Evolutionary conservation across 2,888 invertebrate species (phyloP).

Genomic region (Sussaba pulchella): DNA sequence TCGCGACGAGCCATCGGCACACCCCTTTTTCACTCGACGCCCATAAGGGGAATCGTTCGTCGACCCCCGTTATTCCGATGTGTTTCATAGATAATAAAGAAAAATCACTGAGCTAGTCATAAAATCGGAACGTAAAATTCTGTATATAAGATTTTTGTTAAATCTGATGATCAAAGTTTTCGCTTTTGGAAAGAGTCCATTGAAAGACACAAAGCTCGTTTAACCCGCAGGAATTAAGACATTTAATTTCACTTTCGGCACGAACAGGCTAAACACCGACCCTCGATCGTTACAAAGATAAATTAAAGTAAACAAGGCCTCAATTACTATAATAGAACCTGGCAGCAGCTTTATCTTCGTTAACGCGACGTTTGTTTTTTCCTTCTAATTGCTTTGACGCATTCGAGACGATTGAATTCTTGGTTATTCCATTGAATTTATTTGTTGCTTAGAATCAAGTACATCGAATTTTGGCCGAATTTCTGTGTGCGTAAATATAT

Average conservation of each 20-base stretch:
- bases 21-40: constrained; percentile 56
- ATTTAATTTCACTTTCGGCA: constrained; percentile 63
- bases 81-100: constrained; percentile 57
- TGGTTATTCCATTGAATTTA: constrained; percentile 40
- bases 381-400: constrained; percentile 29
- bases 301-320: constrained; percentile 81
- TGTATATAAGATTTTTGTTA: background rate
- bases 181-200: background rate
- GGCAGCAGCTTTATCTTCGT: constrained; percentile 82
- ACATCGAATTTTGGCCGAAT: constrained; percentile 34
- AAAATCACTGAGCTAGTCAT: constrained; percentile 35
- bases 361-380: constrained; percentile 68
- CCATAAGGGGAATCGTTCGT: constrained; percentile 29
- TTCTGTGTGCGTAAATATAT: background rate
- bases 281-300: constrained; percentile 79
- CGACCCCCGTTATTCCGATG: constrained; percentile 34
- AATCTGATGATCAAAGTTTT: background rate
- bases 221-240: constrained; percentile 40
- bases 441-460: constrained; percentile 31
- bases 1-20: constrained; percentile 47
- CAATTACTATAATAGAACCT: constrained; percentile 78
- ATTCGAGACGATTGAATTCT: constrained; percentile 60
- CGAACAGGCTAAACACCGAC: constrained; percentile 68
- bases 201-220: constrained; percentile 1
- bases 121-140: background rate